Evolutionary conservation across 2,888 invertebrate species (phyloP).

Genomic region (Platynereis dumerilii): DNA sequence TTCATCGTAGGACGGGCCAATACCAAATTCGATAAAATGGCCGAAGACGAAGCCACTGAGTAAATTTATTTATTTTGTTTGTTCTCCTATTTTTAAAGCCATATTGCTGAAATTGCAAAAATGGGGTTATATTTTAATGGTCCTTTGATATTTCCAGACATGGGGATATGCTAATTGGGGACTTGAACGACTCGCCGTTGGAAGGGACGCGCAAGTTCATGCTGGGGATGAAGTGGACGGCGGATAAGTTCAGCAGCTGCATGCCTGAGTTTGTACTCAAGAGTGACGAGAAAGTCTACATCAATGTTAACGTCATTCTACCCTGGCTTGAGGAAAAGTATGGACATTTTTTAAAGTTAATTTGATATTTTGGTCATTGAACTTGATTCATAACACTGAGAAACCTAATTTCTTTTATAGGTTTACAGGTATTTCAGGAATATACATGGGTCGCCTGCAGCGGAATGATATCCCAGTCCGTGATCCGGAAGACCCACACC

Average conservation of each 20-base stretch:
- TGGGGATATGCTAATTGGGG: slow-evolving; percentile 1
- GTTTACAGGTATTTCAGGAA: slow-evolving; percentile 7
- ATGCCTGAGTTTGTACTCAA: slow-evolving; percentile 35
- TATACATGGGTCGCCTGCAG: slow-evolving; percentile 37
- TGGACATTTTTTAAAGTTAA: no score
- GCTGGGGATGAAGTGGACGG: slow-evolving; percentile 32
- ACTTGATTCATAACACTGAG: no score
- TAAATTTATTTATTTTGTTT: no score
- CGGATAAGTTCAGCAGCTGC: slow-evolving; percentile 21
- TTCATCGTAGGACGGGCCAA: slow-evolving; percentile 16
- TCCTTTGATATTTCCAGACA: background rate
- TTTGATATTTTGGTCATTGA: no score
- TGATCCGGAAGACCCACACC: slow-evolving; percentile 30
- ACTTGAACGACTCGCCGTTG: slow-evolving; percentile 20
- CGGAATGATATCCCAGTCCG: slow-evolving; percentile 36
- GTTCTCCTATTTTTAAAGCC: no score
- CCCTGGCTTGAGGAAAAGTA: background rate
- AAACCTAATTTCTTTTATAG: no score
- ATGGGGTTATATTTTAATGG: no score
- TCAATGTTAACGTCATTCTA: no score
- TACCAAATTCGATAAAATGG: slow-evolving; percentile 8
- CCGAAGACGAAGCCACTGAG: no score
- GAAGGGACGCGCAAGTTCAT: slow-evolving; percentile 38
- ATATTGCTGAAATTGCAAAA: no score
- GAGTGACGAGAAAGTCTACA: slow-evolving; percentile 6